Percentiles rank a stretch among this genome's conserved stretches.
Evolutionary conservation across 2,888 invertebrate genomes (phyloP).

Genomic region (Tetanocera ferruginea): DNA sequence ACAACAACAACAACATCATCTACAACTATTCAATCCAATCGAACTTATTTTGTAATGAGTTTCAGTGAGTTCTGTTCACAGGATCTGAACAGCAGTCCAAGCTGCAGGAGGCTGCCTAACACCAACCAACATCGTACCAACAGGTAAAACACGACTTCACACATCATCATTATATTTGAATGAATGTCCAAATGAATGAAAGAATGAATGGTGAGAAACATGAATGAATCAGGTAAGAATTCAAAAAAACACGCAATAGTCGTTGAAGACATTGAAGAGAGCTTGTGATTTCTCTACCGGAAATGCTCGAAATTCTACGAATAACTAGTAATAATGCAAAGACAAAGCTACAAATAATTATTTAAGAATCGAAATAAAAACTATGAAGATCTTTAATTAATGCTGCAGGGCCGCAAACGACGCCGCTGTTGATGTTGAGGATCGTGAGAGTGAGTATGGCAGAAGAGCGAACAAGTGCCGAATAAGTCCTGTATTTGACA

Average conservation of each 20-base stretch:
- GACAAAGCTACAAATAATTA: slow-evolving; percentile 12
- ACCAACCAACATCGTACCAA: neutral
- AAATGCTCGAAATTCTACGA: slow-evolving; percentile 40
- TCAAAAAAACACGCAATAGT: neutral
- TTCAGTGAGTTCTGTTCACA: neutral
- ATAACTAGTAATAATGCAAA: neutral
- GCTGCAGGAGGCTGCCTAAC: slow-evolving; percentile 6
- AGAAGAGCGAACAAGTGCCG: neutral
- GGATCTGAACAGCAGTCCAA: neutral
- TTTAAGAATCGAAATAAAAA: slow-evolving; percentile 14
- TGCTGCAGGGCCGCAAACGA: slow-evolving; percentile 2
- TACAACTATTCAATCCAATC: no score
- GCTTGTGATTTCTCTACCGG: slow-evolving; percentile 37
- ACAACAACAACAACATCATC: neutral
- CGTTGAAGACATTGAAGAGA: neutral
- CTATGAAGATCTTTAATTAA: slow-evolving; percentile 37
- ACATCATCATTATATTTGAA: slow-evolving; percentile 9
- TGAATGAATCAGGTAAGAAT: neutral
- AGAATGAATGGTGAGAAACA: neutral
- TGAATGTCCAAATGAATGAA: neutral
- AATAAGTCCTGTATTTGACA: neutral
- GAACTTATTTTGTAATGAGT: no score
- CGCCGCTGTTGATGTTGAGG: neutral
- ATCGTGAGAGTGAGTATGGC: neutral
- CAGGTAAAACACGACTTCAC: slow-evolving; percentile 18